Evolutionary conservation across 2,797 vertebrate genomes (phyloP).

Genomic region (Spizella passerina): DNA sequence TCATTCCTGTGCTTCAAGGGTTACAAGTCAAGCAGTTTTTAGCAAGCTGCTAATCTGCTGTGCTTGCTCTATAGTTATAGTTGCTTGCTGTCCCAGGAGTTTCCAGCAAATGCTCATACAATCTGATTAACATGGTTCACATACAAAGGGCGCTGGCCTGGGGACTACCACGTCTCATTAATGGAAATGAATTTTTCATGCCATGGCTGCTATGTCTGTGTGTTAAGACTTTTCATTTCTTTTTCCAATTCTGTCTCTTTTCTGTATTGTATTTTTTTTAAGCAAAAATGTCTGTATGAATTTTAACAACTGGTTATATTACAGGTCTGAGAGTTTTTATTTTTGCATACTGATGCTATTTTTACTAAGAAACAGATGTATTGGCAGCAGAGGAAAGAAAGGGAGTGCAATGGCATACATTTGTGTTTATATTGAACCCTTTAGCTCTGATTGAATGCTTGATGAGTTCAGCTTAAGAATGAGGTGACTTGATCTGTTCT

Average conservation of each 20-base stretch:
- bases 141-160: constrained; percentile 66
- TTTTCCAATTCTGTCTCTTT: background rate
- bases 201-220: background rate
- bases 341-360: constrained; percentile 5
- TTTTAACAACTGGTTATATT: background rate
- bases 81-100: constrained; percentile 65
- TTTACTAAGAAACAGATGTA: constrained; percentile 11
- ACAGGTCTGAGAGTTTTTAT: background rate
- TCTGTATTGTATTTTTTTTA: background rate
- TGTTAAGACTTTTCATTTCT: background rate
- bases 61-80: constrained; percentile 56
- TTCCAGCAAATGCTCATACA: constrained; percentile 67
- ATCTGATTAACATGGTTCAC: constrained; percentile 75
- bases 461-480: background rate
- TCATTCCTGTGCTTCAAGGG: constrained; percentile 53
- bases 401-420: background rate
- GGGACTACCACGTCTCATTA: constrained; percentile 68
- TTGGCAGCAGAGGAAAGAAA: background rate
- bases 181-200: constrained; percentile 75
- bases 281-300: background rate
- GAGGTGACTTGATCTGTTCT: background rate
- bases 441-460: background rate
- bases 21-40: constrained; percentile 74
- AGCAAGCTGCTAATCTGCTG: constrained; percentile 67
- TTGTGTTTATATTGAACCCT: constrained; percentile 2